These are phyloP conservation scores for Lophius americanus DNA, from an alignment of 2,797 vertebrate genomes.

Conservation along the genomic window DNA sequence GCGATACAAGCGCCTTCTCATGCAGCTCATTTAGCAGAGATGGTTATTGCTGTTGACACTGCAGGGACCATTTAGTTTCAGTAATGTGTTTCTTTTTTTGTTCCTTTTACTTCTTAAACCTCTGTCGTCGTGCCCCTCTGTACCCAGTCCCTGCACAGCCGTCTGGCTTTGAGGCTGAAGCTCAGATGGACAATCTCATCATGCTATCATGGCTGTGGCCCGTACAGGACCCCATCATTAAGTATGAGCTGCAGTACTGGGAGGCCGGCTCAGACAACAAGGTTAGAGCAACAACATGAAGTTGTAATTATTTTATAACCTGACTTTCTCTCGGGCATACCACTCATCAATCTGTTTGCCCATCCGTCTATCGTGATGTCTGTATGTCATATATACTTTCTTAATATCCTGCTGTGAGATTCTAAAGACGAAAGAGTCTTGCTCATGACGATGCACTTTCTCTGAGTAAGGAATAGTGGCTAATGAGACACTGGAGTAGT, in stretches of 20 bases:
- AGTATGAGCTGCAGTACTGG: conserved; percentile 93
- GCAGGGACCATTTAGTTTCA: conserved; percentile 6
- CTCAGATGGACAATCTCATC: conserved; percentile 91
- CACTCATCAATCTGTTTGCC: not conserved
- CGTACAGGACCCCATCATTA: conserved; percentile 90
- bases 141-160: conserved; percentile 91
- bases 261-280: conserved; percentile 84
- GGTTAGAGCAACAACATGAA: conserved; percentile 75
- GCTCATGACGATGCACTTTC: conserved; percentile 55
- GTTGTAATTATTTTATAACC: conserved; percentile 13
- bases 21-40: not conserved
- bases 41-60: conserved; percentile 18
- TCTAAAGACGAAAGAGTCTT: conserved; percentile 32
- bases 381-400: not conserved
- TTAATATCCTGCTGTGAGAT: conserved; percentile 30
- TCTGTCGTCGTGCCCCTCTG: conserved; percentile 5
- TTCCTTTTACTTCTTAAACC: conserved; percentile 3
- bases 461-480: conserved; percentile 30
- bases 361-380: not conserved
- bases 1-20: not conserved
- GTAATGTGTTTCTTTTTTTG: conserved; percentile 7
- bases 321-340: not conserved
- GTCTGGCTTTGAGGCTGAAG: conserved; percentile 92
- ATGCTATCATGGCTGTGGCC: conserved; percentile 90
- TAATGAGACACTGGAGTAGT: conserved; percentile 18